Conservation (phyloP, 2,797 vertebrate species). For the Vespertilio murinus region DNA sequence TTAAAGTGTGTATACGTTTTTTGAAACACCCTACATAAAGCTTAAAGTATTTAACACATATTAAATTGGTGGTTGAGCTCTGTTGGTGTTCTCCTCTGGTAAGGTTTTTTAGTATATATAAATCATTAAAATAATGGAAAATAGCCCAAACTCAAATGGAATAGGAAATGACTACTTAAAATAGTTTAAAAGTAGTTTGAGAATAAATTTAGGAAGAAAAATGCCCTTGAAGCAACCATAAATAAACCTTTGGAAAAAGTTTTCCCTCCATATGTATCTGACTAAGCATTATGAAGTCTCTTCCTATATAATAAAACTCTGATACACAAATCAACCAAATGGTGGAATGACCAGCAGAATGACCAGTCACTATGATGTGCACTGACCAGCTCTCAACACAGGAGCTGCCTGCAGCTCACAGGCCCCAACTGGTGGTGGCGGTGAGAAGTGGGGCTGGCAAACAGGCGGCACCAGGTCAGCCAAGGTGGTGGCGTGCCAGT, state of each 20-base stretch:
- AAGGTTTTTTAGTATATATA: not conserved
- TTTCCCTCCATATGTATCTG: not conserved
- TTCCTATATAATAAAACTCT: no score
- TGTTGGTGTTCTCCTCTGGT: not conserved
- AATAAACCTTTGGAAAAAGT: not conserved
- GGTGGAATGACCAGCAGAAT: no score
- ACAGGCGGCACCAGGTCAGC: no score
- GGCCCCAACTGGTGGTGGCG: no score
- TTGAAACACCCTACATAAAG: not conserved
- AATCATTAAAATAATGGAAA: constrained; percentile 51
- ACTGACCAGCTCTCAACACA: no score
- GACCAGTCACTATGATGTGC: no score
- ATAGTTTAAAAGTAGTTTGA: constrained; percentile 39
- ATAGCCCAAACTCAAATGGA: not conserved
- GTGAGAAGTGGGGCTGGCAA: no score
- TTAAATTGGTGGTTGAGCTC: not conserved
- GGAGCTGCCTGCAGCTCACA: no score
- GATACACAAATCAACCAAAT: no score
- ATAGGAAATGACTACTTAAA: not conserved
- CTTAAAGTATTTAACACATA: not conserved
- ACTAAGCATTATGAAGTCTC: not conserved
- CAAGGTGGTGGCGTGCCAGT: no score
- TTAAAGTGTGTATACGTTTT: no score
- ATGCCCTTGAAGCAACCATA: not conserved
- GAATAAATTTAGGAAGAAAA: not conserved